Conservation (phyloP, 64 coral and sea anemone genomes). For the Montipora sp. region DNA sequence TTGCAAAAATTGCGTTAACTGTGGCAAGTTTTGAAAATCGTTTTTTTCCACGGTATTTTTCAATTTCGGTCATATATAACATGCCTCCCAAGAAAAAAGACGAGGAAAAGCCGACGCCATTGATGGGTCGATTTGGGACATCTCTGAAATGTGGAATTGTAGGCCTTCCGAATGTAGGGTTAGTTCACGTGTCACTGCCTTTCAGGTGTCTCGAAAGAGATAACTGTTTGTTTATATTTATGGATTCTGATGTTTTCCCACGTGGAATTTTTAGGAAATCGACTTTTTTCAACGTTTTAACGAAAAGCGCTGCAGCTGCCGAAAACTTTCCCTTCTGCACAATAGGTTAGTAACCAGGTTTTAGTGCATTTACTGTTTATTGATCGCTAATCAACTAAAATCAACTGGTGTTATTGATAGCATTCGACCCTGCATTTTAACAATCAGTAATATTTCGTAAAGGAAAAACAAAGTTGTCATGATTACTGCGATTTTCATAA, state of each 20-base stretch:
- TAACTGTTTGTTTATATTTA: neutral
- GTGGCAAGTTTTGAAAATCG: slow-evolving; percentile 20
- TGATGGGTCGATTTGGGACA: slow-evolving; percentile 97
- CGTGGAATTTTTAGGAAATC: slow-evolving; percentile 88
- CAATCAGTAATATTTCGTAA: too few species aligned
- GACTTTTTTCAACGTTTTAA: slow-evolving; percentile 99
- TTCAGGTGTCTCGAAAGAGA: neutral
- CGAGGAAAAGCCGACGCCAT: slow-evolving; percentile 83
- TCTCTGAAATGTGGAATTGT: slow-evolving; percentile 98
- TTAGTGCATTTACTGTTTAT: too few species aligned
- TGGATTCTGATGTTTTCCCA: slow-evolving; percentile 30
- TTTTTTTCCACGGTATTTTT: slow-evolving; percentile 47
- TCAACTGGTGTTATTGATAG: too few species aligned
- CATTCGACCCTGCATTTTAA: too few species aligned
- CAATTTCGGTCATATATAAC: slow-evolving; percentile 57
- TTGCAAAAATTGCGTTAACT: slow-evolving; percentile 17
- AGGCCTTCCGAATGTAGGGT: slow-evolving; percentile 99
- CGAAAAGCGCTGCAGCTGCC: slow-evolving; percentile 87
- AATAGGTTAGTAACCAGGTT: slow-evolving; percentile 72
- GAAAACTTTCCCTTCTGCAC: slow-evolving; percentile 99
- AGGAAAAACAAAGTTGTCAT: too few species aligned
- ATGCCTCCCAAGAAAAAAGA: slow-evolving; percentile 99
- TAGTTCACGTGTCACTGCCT: neutral
- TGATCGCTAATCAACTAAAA: too few species aligned
- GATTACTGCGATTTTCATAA: too few species aligned